These are phyloP conservation scores for Drosophila siamana DNA, from an alignment of 2,888 invertebrate species.

Conservation along the genomic window DNA sequence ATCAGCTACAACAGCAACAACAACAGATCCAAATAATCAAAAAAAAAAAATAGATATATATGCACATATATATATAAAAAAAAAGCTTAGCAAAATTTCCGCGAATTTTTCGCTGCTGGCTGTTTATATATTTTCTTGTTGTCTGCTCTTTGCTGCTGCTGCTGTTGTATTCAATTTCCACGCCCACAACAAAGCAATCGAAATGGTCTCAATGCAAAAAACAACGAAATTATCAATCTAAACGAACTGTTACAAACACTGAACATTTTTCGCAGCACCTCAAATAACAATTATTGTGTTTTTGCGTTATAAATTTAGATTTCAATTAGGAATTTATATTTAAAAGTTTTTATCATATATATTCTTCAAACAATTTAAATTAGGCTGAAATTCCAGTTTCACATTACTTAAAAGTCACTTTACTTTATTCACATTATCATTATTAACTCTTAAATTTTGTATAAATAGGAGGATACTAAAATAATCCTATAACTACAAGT, in stretches of 20 bases:
- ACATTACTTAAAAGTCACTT: background rate
- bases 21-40: slow-evolving; percentile 15
- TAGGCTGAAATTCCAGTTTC: background rate
- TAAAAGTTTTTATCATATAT: too few species aligned
- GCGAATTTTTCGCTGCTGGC: slow-evolving; percentile 60
- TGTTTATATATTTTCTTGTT: slow-evolving; percentile 28
- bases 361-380: too few species aligned
- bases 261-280: slow-evolving; percentile 24
- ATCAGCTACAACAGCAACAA: slow-evolving; percentile 12
- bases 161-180: slow-evolving; percentile 30
- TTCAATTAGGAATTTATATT: background rate
- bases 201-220: background rate
- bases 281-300: slow-evolving; percentile 1
- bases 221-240: slow-evolving; percentile 14
- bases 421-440: too few species aligned
- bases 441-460: too few species aligned
- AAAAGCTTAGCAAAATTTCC: slow-evolving; percentile 47
- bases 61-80: background rate
- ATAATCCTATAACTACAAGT: too few species aligned
- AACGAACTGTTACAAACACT: slow-evolving; percentile 41
- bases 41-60: background rate
- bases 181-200: slow-evolving; percentile 37
- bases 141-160: background rate
- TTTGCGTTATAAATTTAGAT: background rate
- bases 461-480: too few species aligned